Evolutionary conservation across 1,140 invertebrate genomes (phyloP).

Genomic region (Lamellibrachia luymesi): DNA sequence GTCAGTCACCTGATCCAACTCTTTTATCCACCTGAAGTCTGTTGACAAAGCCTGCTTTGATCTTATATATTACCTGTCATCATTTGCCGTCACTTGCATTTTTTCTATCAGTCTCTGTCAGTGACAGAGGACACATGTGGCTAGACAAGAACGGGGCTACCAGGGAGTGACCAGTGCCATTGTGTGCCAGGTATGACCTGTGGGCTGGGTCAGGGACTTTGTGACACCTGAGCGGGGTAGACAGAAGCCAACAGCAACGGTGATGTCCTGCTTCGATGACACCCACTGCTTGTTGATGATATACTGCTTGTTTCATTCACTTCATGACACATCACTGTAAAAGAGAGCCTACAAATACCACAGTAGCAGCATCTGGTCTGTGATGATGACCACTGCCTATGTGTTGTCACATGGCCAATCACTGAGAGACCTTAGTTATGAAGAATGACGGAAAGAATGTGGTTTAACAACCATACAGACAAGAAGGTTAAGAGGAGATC

Average conservation of each 20-base stretch:
- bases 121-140: neutral
- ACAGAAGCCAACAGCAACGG: neutral
- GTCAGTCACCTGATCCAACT: neutral
- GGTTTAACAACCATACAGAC: no score
- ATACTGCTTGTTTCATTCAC: neutral
- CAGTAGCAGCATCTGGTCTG: neutral
- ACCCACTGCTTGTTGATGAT: neutral
- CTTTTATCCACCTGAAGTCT: neutral
- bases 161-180: neutral
- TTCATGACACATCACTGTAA: neutral
- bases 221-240: neutral
- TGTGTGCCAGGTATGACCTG: neutral
- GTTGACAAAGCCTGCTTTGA: neutral
- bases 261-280: no score
- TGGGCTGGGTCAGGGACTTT: neutral
- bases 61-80: neutral
- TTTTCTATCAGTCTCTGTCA: neutral
- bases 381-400: neutral
- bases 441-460: no score
- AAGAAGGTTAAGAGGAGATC: no score
- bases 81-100: neutral
- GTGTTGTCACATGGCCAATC: neutral
- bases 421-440: no score
- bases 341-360: neutral
- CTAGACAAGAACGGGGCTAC: neutral